Base-by-base conservation (phyloP, 2,113 vertebrate genomes). In the Leucopternis melanops region DNA sequence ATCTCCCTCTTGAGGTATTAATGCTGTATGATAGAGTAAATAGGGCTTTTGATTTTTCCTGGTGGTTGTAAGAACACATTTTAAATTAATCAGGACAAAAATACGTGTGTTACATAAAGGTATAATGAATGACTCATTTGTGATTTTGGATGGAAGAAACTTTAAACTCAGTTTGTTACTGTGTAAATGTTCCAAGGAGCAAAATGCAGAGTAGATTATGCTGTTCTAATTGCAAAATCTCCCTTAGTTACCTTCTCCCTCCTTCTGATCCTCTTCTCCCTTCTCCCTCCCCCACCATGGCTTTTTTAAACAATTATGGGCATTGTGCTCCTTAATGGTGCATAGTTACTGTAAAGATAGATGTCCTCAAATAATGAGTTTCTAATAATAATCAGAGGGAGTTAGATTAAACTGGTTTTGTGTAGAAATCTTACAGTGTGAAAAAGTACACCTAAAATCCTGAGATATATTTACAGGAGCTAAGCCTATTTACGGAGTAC, bases 341-440 rank as follows among this genome's bases (percentile, higher is more conserved):
- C 67, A 27, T 71, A 87, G 73, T 88, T 96, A 93, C 92, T 92
- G 84, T 95, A 94, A 96, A 94, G 95, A 97, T 97, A 94, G 96
- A 86, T 92, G 83, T 81, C 92, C 82, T 96, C 84, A 85, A 93
- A 93, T 97, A 97, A 94, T 96, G 94, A 95, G 90, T 93, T 95
- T 97, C 95, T 93, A 92, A 95, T 94, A 92, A 96, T 97, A 91
- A 94, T 96, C 74, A 97, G 90, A 96, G 70, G 62, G 81, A 73
- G 72, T 91, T 92, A 94, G 91, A 92, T 92, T 91, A 74, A 97
- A 87, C 61, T 96, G 49, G 66, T 92, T 42, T 97, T 79, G 32
- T 94, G 44, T 85, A 89, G 78, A 90, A 91, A 94, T 72, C 79
- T 88, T 93, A 67, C 22, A 81, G 45, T 78, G 29, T 91, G 82